Evolutionary conservation across 35 echinoderm and acorn worm species (phyloP), one percentile per base, ranked within the genome.

Genomic region (Ptychodera flava): DNA sequence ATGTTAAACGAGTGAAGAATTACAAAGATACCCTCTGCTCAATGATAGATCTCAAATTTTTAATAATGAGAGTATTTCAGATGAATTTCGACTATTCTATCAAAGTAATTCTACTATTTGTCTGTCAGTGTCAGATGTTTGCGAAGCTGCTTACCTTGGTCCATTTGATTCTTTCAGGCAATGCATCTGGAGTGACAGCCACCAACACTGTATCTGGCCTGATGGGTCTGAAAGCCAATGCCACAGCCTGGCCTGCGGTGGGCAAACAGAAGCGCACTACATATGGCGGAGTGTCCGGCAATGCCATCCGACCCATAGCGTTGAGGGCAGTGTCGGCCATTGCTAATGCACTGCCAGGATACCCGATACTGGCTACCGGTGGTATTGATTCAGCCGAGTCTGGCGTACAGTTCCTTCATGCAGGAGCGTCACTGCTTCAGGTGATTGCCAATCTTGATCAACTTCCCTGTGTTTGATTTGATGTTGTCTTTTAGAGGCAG

Each of bases 161-260:
- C n/a, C n/a, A 64, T 22, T 64, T 64, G 45, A 12, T 64, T 12
- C 6, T 76, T 82, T 31, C 36, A 94, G 96, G 96, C 52, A 91
- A 88, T 34, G 96, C 96, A 37, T 92, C 94, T 89, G 96, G 92
- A 76, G 92, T 99, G 1, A 99, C 96, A 22, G 96, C 96, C 28
- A 99, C 96, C 82, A 94, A 99, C 84, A 99, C 96, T 0, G 96
- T 99, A 16, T 99, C 96, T 10, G 96, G 96, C 28, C 93, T 99
- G 27, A 99, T 99, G 96, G 93, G 92, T 1, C 87, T 99, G 16
- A 94, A 91, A 88, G 88, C 82, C 32, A 89, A 85, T 38, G 89
- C 88, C 85, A 87, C 82, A 15, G 92, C 93, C 30, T 94, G 92
- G 96, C 96, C 96, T 33, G 96, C 96, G 16, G 38, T 99, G 0